phyloP scores from a whole-genome alignment of 2,797 vertebrate species.

The Anisognathus igniventris region DNA sequence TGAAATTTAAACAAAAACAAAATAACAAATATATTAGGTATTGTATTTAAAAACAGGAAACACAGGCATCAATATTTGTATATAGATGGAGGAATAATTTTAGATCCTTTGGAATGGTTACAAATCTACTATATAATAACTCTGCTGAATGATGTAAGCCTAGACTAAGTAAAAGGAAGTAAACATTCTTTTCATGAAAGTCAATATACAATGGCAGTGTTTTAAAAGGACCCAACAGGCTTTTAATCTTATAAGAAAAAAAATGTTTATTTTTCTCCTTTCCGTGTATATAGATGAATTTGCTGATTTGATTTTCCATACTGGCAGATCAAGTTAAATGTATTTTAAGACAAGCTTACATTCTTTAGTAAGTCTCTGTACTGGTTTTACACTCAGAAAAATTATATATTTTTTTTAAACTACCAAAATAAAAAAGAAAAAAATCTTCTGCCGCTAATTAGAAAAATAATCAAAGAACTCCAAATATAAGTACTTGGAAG shows the following conservation, averaged over 20 bases:
- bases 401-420: not conserved
- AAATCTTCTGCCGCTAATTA: slow-evolving; percentile 1
- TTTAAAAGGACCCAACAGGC: slow-evolving; percentile 51
- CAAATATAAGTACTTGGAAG: slow-evolving; percentile 7
- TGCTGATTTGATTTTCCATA: slow-evolving; percentile 63
- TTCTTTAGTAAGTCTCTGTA: slow-evolving; percentile 19
- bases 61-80: slow-evolving; percentile 27
- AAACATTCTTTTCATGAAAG: slow-evolving; percentile 66
- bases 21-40: slow-evolving; percentile 20
- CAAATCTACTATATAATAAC: slow-evolving; percentile 18
- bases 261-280: slow-evolving; percentile 75
- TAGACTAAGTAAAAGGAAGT: slow-evolving; percentile 63
- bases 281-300: slow-evolving; percentile 61
- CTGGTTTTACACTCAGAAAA: slow-evolving; percentile 39
- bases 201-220: slow-evolving; percentile 69
- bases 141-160: slow-evolving; percentile 56
- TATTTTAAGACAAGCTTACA: slow-evolving; percentile 10
- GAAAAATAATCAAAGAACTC: slow-evolving; percentile 59
- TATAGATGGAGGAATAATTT: slow-evolving; percentile 42
- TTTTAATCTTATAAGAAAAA: slow-evolving; percentile 67
- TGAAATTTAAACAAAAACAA: slow-evolving; percentile 40
- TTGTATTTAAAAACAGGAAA: slow-evolving; percentile 51
- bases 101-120: slow-evolving; percentile 34
- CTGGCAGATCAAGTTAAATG: slow-evolving; percentile 45
- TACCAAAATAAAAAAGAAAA: not conserved